These are phyloP conservation scores for Aphidius ervi DNA, from an alignment of 1,140 invertebrate genomes.

Conservation along the genomic window DNA sequence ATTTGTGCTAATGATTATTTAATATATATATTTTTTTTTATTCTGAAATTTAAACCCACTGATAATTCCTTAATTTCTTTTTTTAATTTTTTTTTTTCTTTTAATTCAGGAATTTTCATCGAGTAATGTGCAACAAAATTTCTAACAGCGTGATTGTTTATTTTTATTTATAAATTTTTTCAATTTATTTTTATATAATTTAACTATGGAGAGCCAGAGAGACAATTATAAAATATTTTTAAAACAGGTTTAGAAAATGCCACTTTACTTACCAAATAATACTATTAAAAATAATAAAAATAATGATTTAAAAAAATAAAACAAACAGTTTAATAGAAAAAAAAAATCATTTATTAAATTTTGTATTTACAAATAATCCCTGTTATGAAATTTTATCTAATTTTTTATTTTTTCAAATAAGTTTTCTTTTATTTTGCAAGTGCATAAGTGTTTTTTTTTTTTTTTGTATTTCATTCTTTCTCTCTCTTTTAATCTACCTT, in stretches of 20 bases:
- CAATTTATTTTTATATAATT: constrained; percentile 1
- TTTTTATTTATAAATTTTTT: neutral
- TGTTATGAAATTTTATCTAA: neutral
- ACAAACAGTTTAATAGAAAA: constrained; percentile 19
- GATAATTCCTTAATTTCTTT: neutral
- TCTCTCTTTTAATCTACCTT: too few relatives aligned
- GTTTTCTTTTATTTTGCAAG: constrained; percentile 3
- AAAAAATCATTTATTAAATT: constrained; percentile 22
- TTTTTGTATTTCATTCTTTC: neutral
- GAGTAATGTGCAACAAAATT: constrained; percentile 12
- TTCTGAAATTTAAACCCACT: neutral
- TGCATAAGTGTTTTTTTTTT: neutral
- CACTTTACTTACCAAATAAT: constrained; percentile 26
- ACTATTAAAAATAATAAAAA: constrained; percentile 1
- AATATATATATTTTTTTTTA: constrained; percentile 10
- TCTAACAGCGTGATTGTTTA: constrained; percentile 8
- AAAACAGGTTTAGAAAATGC: constrained; percentile 19
- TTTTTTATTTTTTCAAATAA: neutral
- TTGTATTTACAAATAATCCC: constrained; percentile 13
- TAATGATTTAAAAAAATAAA: constrained; percentile 3
- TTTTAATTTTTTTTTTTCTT: neutral
- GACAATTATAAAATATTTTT: constrained; percentile 9
- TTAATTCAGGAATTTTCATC: constrained; percentile 15
- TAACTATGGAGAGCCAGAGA: constrained; percentile 21
- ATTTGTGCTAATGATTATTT: constrained; percentile 11